These are phyloP conservation scores for Leptobrachium leishanense DNA, from an alignment of 2,113 vertebrate genomes.

Conservation along the genomic window DNA sequence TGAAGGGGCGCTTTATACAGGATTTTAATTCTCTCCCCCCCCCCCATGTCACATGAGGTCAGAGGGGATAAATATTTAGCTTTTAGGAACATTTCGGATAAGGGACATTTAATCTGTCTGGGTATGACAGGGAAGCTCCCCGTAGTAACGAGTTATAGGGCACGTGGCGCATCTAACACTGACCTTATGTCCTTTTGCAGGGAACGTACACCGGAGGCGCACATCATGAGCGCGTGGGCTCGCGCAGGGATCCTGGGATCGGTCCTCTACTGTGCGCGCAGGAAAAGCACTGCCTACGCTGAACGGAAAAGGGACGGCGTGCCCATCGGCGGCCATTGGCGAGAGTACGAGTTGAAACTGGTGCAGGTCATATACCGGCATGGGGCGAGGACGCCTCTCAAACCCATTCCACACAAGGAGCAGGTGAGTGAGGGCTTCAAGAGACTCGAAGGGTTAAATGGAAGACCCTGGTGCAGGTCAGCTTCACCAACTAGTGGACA, in stretches of 20 bases:
- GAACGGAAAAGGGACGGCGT: slow-evolving; percentile 7
- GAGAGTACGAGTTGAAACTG: slow-evolving; percentile 70
- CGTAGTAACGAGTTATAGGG: too few relatives aligned
- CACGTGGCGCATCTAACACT: too few relatives aligned
- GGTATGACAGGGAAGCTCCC: too few relatives aligned
- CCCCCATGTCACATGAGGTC: too few relatives aligned
- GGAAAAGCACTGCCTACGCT: slow-evolving; percentile 50
- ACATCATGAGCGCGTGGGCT: slow-evolving; percentile 63
- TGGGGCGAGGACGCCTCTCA: slow-evolving; percentile 86
- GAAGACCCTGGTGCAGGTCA: neutral
- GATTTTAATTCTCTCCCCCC: too few relatives aligned
- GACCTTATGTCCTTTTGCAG: neutral
- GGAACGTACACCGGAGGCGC: neutral
- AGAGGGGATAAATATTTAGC: too few relatives aligned
- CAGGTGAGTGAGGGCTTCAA: slow-evolving; percentile 65
- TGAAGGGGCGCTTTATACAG: too few relatives aligned
- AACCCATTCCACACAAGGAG: slow-evolving; percentile 71
- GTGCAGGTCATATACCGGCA: slow-evolving; percentile 87
- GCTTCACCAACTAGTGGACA: neutral
- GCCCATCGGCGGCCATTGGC: slow-evolving; percentile 2
- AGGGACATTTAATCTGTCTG: too few relatives aligned
- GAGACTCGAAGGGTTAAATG: neutral
- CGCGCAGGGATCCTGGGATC: slow-evolving; percentile 65
- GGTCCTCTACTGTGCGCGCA: slow-evolving; percentile 65
- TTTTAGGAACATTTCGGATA: too few relatives aligned